phyloP scores from a whole-genome alignment of 2,797 vertebrate genomes.

The Gastrophryne carolinensis region DNA sequence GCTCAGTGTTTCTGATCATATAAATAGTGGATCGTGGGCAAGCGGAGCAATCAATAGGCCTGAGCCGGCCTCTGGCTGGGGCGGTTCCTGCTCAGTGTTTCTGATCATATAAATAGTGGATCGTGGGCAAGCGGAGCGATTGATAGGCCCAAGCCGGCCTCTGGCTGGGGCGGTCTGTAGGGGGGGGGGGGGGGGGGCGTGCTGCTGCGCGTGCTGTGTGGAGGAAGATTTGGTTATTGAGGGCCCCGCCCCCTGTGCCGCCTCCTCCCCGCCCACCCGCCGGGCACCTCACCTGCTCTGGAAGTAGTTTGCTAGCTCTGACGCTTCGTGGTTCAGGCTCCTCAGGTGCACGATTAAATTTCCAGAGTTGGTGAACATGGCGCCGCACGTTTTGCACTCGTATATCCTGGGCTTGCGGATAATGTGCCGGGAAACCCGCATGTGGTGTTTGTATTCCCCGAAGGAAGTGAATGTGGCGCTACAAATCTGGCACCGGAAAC shows the following conservation, averaged over 20 bases:
- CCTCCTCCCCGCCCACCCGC: slow-evolving; percentile 78
- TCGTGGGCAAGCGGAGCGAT: no score
- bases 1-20: no score
- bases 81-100: no score
- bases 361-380: slow-evolving; percentile 99
- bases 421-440: slow-evolving; percentile 99
- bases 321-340: slow-evolving; percentile 99
- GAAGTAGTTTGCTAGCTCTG: slow-evolving; percentile 99
- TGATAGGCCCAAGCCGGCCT: no score
- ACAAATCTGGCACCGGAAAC: slow-evolving; percentile 99
- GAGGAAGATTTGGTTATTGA: slow-evolving; percentile 26
- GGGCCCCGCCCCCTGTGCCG: neutral
- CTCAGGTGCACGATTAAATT: slow-evolving; percentile 99
- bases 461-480: slow-evolving; percentile 99
- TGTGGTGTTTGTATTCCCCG: slow-evolving; percentile 99
- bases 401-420: slow-evolving; percentile 99
- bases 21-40: no score
- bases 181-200: no score
- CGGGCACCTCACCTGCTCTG: slow-evolving; percentile 99
- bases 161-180: no score
- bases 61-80: no score
- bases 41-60: no score
- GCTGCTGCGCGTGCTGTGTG: neutral
- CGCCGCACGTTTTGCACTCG: slow-evolving; percentile 99
- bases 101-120: no score